Base-by-base conservation (phyloP, 2,888 invertebrate species). In the Hydrotaea cyrtoneurina region DNA sequence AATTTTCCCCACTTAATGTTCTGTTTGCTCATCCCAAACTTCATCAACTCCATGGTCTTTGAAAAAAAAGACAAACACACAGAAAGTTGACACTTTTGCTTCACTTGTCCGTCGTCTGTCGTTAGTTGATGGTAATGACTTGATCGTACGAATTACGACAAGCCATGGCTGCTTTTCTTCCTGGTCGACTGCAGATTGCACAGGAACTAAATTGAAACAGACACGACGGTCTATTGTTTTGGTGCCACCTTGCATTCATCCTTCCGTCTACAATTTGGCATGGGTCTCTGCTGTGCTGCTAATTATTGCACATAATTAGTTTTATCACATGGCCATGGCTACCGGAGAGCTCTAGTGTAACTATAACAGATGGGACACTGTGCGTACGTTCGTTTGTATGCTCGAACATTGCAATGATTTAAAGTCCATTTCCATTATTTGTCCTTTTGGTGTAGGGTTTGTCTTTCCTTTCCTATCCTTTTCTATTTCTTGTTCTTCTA, bases 251-350 rank as follows among this genome's bases (percentile, higher is more conserved):
- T 31, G 3, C 7, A 4, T 43, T 62, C 66, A 23, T 64, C 57
- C n/a, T 36, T 31, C 19, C 23, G 8, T 39, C 11, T 43, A 66
- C 39, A 39, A 39, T 19, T 57, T 71, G 53, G 76, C 26, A 23
- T 26, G 46, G 53, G 55, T 43, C n/a, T 21, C 15, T n/a, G 26
- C 57, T 57, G 46, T 71, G 55, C 26, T 78, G 69, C 43, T 80
- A 76, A 59, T 83, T 89, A 89, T 89, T 90, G 90, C 89, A 89
- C 88, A 88, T 90, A 90, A 90, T 90, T 90, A 90, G 90, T 90
- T 90, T 90, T 90, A 89, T 89, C 89, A 89, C 88, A 89, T 87
- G n/a, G 74, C 80, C 59, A 83, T 36, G 72, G 85, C 59, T 72
- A 66, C 17, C 31, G 31, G n/a, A n/a, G n/a, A 31, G 31, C 15